These are phyloP conservation scores for Caenorhabditis brenneri DNA, from an alignment of 1,140 invertebrate species.

Conservation along the genomic window DNA sequence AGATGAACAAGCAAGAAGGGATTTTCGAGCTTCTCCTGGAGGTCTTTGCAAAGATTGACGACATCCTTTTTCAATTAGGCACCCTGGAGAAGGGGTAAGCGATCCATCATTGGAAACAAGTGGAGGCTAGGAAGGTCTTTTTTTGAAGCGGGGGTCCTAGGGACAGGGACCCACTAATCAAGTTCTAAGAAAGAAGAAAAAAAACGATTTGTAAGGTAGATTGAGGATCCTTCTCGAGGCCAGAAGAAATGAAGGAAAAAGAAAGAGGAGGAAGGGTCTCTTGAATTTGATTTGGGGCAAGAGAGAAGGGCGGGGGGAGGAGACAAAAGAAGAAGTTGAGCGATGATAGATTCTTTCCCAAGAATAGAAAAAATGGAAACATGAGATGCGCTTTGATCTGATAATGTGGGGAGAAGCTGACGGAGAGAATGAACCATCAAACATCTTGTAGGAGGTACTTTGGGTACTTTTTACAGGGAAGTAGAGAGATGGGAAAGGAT, in stretches of 20 bases:
- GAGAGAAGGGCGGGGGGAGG: neutral
- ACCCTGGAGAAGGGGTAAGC: neutral
- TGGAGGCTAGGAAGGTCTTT: neutral
- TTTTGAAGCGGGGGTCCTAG: neutral
- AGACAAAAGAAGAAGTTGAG: neutral
- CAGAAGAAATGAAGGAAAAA: neutral
- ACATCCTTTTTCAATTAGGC: slow-evolving; percentile 41
- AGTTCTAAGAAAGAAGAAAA: neutral
- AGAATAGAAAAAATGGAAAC: neutral
- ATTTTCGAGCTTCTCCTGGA: neutral
- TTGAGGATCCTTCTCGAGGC: neutral
- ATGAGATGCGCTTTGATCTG: slow-evolving; percentile 20
- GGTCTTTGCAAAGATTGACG: slow-evolving; percentile 31
- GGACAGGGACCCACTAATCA: neutral
- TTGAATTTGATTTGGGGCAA: slow-evolving; percentile 15
- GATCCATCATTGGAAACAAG: neutral
- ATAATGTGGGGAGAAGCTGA: neutral
- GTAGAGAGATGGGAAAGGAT: no score
- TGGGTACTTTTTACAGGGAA: no score
- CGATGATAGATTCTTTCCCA: neutral
- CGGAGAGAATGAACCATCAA: neutral
- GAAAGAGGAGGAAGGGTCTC: neutral
- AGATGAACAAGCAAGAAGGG: neutral
- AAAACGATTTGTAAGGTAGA: slow-evolving; percentile 17
- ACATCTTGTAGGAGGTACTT: no score